A percentile compares a stretch with the other conserved stretches of the same genome.
Evolutionary conservation across 1,140 invertebrate genomes (phyloP).

Genomic region (Drosophila bipectinata): DNA sequence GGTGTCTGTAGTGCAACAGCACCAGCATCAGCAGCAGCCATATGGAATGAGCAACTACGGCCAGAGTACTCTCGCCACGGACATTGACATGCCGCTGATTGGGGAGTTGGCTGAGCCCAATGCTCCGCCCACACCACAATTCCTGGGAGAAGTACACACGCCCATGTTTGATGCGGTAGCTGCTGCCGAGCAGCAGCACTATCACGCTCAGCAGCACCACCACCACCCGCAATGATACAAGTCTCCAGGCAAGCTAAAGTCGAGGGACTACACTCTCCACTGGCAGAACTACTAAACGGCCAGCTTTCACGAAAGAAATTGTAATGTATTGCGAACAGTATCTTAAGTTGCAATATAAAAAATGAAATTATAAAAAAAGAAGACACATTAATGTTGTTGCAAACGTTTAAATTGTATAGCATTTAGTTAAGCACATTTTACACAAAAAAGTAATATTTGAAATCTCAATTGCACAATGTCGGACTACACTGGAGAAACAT

Average conservation of each 20-base stretch:
- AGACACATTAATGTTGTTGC: constrained; percentile 5
- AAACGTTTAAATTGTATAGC: constrained; percentile 9
- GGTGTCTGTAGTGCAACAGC: constrained; percentile 67
- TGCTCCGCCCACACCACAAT: constrained; percentile 76
- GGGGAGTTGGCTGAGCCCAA: constrained; percentile 76
- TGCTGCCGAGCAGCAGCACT: constrained; percentile 80
- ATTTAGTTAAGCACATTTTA: background rate
- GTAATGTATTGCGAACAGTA: background rate
- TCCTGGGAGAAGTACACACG: constrained; percentile 78
- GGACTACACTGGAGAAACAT: background rate
- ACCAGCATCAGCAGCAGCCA: constrained; percentile 56
- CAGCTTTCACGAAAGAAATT: background rate
- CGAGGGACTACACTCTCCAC: constrained; percentile 63
- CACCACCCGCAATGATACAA: constrained; percentile 78
- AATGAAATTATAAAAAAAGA: background rate
- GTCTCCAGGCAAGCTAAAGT: constrained; percentile 56
- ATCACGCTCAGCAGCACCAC: constrained; percentile 72
- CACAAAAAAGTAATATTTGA: background rate
- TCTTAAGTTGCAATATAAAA: background rate
- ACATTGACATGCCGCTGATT: constrained; percentile 80
- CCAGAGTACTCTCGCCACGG: constrained; percentile 64
- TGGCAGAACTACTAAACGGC: constrained; percentile 68
- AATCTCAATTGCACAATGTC: constrained; percentile 34
- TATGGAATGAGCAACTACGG: constrained; percentile 67
- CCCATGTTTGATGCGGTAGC: constrained; percentile 82